A percentile compares a stretch with the other conserved stretches of the same genome.
phyloP scores from a whole-genome alignment of 2,888 invertebrate genomes.

The Drosophila infuscata region DNA sequence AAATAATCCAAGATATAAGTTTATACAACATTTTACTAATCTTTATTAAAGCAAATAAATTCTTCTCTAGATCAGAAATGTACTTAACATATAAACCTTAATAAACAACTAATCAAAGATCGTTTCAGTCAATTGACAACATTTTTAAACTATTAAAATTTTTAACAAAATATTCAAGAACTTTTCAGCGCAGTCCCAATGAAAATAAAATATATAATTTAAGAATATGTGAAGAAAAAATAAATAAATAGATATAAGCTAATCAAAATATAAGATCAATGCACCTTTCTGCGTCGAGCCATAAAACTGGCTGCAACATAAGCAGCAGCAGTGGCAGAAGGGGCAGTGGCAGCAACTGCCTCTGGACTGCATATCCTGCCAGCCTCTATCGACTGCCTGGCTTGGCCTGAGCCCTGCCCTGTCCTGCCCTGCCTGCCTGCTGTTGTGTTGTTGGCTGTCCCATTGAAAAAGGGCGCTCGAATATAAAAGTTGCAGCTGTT shows the following conservation, averaged over 20 bases:
- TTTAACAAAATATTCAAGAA: neutral
- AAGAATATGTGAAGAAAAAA: neutral
- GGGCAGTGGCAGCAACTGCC: conserved; percentile 15
- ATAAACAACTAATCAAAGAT: neutral
- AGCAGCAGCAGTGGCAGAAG: conserved; percentile 8
- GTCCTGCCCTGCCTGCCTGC: conserved; percentile 21
- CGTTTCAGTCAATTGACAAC: neutral
- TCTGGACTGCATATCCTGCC: conserved; percentile 70
- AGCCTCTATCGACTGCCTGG: conserved; percentile 50
- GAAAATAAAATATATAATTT: neutral
- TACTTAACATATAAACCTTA: neutral
- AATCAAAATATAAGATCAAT: conserved; percentile 57
- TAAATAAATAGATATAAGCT: conserved; percentile 11
- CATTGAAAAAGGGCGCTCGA: conserved; percentile 72
- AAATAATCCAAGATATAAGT: neutral
- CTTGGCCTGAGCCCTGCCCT: conserved; percentile 17
- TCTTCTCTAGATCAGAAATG: neutral
- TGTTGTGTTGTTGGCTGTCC: conserved; percentile 41
- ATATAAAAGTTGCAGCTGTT: conserved; percentile 71
- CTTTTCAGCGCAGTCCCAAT: conserved; percentile 13
- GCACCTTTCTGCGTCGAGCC: conserved; percentile 54
- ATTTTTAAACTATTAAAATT: neutral
- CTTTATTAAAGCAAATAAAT: neutral
- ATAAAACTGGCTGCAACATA: conserved; percentile 28
- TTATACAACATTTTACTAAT: neutral